Percentiles rank a stretch among this genome's conserved stretches.
Conservation (phyloP, 2,113 vertebrate species). For the Peucedramus taeniatus region DNA sequence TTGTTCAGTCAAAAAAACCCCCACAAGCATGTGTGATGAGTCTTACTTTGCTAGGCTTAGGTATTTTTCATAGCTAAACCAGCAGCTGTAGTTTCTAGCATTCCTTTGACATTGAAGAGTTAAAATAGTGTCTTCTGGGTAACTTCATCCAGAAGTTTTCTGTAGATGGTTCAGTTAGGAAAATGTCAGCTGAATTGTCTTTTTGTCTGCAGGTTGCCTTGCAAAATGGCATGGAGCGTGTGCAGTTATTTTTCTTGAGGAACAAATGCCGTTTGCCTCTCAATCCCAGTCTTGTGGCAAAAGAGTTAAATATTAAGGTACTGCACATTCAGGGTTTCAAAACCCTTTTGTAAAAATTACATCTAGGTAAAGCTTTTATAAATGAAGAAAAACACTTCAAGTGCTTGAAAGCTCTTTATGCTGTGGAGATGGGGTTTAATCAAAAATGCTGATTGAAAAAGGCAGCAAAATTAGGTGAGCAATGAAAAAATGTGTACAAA, state of each 20-base stretch:
- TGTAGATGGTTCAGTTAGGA: background rate
- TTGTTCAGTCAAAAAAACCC: background rate
- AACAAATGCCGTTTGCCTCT: conserved; percentile 90
- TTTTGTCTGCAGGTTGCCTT: conserved; percentile 79
- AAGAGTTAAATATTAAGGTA: conserved; percentile 94
- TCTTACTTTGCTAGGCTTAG: background rate
- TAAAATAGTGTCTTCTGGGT: background rate
- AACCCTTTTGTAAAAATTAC: background rate
- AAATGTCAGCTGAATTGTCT: background rate
- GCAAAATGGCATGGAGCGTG: conserved; percentile 89
- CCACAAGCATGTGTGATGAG: background rate
- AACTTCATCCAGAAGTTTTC: background rate
- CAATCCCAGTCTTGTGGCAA: conserved; percentile 91
- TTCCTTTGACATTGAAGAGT: background rate
- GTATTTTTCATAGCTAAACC: background rate
- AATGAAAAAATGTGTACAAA: background rate
- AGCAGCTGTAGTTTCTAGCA: background rate
- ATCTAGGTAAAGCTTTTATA: background rate
- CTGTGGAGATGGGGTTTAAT: background rate
- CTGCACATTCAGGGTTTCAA: background rate
- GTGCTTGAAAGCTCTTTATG: background rate
- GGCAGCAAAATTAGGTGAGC: background rate
- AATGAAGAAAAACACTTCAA: background rate
- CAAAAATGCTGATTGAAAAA: background rate
- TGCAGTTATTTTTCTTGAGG: conserved; percentile 90